Evolutionary conservation across 2,797 vertebrate genomes (phyloP).

Genomic region (Channa striata): DNA sequence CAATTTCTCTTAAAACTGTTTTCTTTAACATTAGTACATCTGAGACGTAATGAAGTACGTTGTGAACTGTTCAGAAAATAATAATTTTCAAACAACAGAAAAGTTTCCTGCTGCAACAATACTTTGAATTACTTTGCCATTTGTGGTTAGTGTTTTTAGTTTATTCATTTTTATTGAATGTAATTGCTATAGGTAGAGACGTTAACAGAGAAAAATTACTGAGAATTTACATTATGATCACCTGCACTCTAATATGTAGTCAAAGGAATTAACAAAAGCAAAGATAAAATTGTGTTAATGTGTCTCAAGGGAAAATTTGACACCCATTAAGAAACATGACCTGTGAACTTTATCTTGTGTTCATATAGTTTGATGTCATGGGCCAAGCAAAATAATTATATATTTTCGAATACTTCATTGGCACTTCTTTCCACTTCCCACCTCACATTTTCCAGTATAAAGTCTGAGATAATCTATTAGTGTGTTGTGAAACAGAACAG

Average conservation of each 20-base stretch:
- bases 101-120: too few species aligned
- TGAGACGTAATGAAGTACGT: too few species aligned
- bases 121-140: too few species aligned
- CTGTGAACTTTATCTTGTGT: too few species aligned
- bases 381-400: too few species aligned
- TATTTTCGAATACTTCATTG: neutral
- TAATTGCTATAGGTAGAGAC: too few species aligned
- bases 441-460: neutral
- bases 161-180: neutral
- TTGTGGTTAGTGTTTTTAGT: neutral
- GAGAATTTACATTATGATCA: neutral
- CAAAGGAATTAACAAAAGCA: neutral
- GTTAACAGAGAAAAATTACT: too few species aligned
- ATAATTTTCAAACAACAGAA: too few species aligned
- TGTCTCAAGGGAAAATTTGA: neutral
- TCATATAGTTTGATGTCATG: neutral
- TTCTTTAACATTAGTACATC: neutral
- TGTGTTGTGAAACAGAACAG: neutral
- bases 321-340: neutral
- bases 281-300: neutral
- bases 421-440: neutral
- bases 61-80: too few species aligned
- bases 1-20: too few species aligned
- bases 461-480: neutral
- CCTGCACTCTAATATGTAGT: neutral